These are phyloP conservation scores for Boloria selene DNA, from an alignment of 2,888 invertebrate genomes.

Conservation along the genomic window DNA sequence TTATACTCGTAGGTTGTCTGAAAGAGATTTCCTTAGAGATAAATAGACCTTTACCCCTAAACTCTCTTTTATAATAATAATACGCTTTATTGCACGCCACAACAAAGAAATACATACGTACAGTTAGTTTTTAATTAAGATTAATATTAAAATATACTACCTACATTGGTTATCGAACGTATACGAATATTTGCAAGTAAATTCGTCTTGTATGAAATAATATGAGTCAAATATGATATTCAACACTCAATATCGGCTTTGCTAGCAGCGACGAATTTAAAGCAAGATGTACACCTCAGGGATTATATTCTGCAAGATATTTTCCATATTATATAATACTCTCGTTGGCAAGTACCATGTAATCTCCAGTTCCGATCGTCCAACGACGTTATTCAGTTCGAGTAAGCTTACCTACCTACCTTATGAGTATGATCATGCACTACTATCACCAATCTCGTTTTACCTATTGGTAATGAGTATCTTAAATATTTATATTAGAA, in stretches of 20 bases:
- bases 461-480: constrained; percentile 10
- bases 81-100: too few species aligned
- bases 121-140: too few species aligned
- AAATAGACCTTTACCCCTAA: too few species aligned
- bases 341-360: constrained; percentile 13
- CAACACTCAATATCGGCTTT: constrained; percentile 9
- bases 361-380: constrained; percentile 14
- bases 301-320: constrained; percentile 9
- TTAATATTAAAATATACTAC: too few species aligned
- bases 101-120: too few species aligned
- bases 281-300: constrained; percentile 10
- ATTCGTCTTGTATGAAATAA: neutral
- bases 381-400: constrained; percentile 19
- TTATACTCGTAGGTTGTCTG: too few species aligned
- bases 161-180: too few species aligned
- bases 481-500: neutral
- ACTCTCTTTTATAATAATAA: too few species aligned
- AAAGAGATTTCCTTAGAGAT: too few species aligned
- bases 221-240: constrained; percentile 8
- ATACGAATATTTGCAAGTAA: too few species aligned
- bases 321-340: constrained; percentile 18
- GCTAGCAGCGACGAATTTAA: constrained; percentile 9
- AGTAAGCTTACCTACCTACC: constrained; percentile 11
- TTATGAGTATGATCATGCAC: constrained; percentile 5
- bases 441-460: constrained; percentile 6